A percentile compares a stretch with the other conserved stretches of the same genome.
Conservation (phyloP, 2,797 vertebrate genomes). For the Steatocranus sp. region DNA sequence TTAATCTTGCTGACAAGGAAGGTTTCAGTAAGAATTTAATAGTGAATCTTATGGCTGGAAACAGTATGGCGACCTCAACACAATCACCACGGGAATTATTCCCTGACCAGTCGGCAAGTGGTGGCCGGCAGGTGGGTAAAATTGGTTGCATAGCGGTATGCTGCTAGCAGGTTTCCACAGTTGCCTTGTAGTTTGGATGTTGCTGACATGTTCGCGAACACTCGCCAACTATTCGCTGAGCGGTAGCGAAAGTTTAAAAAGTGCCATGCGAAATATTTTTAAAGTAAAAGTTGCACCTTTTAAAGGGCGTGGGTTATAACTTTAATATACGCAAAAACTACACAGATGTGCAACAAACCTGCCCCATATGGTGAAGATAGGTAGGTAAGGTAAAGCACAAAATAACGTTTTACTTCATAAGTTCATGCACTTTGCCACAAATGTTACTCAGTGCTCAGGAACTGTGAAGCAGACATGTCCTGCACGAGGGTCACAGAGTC, state of each 20-base stretch:
- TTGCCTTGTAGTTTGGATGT: background rate
- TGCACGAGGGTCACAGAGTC: background rate
- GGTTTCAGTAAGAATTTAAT: background rate
- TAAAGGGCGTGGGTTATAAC: background rate
- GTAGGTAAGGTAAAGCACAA: background rate
- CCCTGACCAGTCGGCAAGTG: background rate
- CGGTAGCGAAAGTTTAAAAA: background rate
- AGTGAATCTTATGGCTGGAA: background rate
- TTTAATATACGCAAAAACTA: rapidly evolving
- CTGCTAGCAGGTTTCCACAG: background rate
- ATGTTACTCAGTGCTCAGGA: background rate
- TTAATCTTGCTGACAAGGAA: background rate
- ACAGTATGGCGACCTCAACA: background rate
- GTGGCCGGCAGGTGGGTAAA: background rate
- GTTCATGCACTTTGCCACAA: background rate
- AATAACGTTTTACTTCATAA: background rate
- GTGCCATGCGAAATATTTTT: background rate
- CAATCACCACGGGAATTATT: background rate
- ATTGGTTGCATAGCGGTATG: background rate
- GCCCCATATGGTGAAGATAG: background rate
- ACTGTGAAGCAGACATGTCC: background rate
- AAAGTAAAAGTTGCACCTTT: background rate
- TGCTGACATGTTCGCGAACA: background rate
- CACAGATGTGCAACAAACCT: background rate
- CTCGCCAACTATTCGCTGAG: background rate